phyloP scores from a whole-genome alignment of 2,797 vertebrate genomes.

The Trachops cirrhosus region DNA sequence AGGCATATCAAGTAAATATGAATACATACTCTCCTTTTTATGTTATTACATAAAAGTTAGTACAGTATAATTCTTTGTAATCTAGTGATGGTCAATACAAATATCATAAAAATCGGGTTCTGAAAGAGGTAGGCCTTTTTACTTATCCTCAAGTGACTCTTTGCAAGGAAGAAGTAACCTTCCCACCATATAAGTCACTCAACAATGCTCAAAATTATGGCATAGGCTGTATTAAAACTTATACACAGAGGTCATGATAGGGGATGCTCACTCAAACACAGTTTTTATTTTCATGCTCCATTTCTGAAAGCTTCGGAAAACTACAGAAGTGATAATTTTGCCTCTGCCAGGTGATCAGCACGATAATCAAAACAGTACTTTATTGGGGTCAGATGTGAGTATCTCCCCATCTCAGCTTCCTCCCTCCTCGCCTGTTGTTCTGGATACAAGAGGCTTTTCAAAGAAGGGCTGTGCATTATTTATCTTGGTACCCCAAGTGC shows the following conservation, averaged over 20 bases:
- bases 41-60: neutral
- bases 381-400: neutral
- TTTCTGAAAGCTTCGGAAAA: slow-evolving; percentile 11
- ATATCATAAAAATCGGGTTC: neutral
- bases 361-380: neutral
- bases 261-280: neutral
- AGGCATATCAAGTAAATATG: neutral
- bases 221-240: neutral
- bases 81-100: neutral
- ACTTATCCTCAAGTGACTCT: neutral
- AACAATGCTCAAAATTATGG: neutral
- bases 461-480: neutral
- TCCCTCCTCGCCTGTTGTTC: too few species aligned
- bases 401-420: neutral
- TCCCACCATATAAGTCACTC: neutral
- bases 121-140: neutral
- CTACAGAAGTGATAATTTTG: neutral
- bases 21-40: neutral
- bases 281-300: neutral
- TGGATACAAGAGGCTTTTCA: neutral
- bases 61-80: neutral
- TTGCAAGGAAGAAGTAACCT: neutral
- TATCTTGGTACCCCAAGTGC: neutral
- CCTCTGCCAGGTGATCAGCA: neutral
- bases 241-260: neutral